phyloP scores from a whole-genome alignment of 2,888 invertebrate species.

The Scaptomyza flava region DNA sequence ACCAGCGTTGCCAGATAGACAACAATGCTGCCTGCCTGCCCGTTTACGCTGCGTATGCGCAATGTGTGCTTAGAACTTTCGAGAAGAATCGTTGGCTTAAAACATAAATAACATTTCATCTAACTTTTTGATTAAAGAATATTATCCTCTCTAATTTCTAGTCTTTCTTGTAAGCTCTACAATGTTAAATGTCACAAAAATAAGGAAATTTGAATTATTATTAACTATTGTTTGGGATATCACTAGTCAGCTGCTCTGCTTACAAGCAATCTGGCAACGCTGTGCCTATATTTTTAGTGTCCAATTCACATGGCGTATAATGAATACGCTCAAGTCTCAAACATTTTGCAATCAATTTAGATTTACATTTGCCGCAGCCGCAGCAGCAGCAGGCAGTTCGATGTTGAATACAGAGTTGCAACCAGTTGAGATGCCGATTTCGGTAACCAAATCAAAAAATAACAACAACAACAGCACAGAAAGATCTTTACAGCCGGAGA shows the following conservation, averaged over 20 bases:
- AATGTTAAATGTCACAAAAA: too few species aligned
- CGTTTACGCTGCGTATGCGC: conserved; percentile 53
- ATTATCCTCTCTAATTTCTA: too few species aligned
- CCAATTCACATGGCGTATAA: conserved; percentile 50
- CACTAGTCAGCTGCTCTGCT: neutral
- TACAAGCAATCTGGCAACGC: conserved; percentile 55
- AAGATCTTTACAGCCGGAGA: conserved; percentile 35
- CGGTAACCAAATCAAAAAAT: conserved; percentile 43
- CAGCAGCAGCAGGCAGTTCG: conserved; percentile 31
- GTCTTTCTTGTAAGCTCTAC: too few species aligned
- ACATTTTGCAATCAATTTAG: conserved; percentile 76
- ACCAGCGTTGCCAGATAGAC: conserved; percentile 62
- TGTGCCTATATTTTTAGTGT: neutral
- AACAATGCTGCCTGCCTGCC: neutral
- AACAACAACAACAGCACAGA: conserved; percentile 18
- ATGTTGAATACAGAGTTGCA: conserved; percentile 33
- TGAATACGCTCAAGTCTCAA: conserved; percentile 56
- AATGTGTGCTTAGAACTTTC: neutral
- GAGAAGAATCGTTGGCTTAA: neutral
- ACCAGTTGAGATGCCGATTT: conserved; percentile 59
- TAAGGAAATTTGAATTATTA: too few species aligned
- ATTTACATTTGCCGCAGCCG: conserved; percentile 70
- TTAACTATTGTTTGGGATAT: too few species aligned
- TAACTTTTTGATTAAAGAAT: too few species aligned
- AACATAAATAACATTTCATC: too few species aligned